Base-by-base conservation (phyloP, 2,113 vertebrate species). In the Eonycteris spelaea region DNA sequence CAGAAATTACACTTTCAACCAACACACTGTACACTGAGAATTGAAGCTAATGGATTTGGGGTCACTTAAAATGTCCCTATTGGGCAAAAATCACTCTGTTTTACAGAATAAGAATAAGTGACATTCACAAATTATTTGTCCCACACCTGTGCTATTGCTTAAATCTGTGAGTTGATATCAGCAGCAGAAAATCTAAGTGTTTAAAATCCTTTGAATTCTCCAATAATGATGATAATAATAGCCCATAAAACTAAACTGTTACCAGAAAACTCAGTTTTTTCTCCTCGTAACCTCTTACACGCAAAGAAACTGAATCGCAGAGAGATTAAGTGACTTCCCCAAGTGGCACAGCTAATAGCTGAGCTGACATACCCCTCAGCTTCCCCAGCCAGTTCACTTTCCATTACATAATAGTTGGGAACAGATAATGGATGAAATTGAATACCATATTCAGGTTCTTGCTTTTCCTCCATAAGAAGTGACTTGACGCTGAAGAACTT, bases 351-450 rank as follows among this genome's bases (percentile, higher is more conserved):
- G 78, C n/a, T 78, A 61, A 89, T 79, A 84, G 57, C 78, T n/a
- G 21, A 82, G 70, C 48, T 0, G 3, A 38, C 77, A 61, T 35
- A 67, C 57, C 38, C 35, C 70, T 57, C 45, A 68, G 63, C 61
- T 57, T 77, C 26, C 90, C 13, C 7, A 65, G 45, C 63, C n/a
- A 59, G 84, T 28, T 91, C 89, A 59, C 30, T 86, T 95, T 84
- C 86, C 89, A 86, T 93, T 70, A 91, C 77, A 71, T 94, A 73
- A 95, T n/a, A 51, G 43, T n/a, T 94, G 67, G 82, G 82, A 61
- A 93, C 67, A 88, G 71, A 92, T 91, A 96, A 97, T 91, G 88
- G 85, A 59, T 91, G 94, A 75, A 93, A 96, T 16, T 59, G 82
- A 94, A 94, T 38, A 73, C n/a, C 33, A 0, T 10, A n/a, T 33